These are phyloP conservation scores for Ruditapes philippinarum DNA, from an alignment of 1,140 invertebrate species.

Conservation along the genomic window DNA sequence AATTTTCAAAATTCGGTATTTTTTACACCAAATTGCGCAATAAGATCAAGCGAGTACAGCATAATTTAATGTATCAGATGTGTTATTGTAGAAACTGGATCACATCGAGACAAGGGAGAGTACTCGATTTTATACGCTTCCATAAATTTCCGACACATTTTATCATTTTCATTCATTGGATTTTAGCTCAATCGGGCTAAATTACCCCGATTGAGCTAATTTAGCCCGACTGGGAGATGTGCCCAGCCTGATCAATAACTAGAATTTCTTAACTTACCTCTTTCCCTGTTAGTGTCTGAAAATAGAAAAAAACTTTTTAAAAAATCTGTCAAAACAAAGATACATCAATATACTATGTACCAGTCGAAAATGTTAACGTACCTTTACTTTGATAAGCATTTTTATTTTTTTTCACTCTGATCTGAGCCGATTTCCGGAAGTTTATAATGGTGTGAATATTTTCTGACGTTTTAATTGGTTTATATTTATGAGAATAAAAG, in stretches of 20 bases:
- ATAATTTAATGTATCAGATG: too few species aligned
- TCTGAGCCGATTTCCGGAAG: background rate
- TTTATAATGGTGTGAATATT: background rate
- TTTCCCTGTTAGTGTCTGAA: conserved; percentile 80
- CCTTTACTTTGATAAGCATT: conserved; percentile 66
- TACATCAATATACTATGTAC: background rate
- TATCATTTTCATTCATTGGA: background rate
- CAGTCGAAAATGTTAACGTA: background rate
- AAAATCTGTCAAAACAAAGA: background rate
- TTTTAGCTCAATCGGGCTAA: background rate
- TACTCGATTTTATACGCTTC: too few species aligned
- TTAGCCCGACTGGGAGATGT: too few species aligned
- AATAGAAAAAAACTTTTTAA: conserved; percentile 53
- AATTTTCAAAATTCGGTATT: too few species aligned
- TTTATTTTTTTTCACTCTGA: background rate
- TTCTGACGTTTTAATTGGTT: background rate
- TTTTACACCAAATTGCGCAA: too few species aligned
- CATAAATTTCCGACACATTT: too few species aligned
- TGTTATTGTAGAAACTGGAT: too few species aligned
- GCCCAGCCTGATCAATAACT: too few species aligned
- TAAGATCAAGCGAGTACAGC: too few species aligned
- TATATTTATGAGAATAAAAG: background rate
- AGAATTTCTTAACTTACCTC: conserved; percentile 71
- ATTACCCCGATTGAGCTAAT: too few species aligned
- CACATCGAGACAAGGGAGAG: too few species aligned